Percentiles rank a stretch among this genome's conserved stretches.
Conservation (phyloP, 2,797 vertebrate genomes). For the Somateria mollissima region DNA sequence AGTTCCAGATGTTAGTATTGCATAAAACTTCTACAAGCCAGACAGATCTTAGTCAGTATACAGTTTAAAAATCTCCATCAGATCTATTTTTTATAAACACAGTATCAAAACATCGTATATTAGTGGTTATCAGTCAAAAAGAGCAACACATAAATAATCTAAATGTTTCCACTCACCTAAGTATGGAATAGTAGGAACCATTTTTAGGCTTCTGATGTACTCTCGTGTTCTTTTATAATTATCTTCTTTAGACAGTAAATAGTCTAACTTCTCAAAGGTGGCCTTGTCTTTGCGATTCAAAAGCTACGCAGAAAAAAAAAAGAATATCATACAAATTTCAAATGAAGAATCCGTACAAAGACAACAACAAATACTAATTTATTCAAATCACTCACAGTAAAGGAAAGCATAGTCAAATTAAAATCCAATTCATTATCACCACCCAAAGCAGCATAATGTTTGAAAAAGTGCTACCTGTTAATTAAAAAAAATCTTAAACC, state of each 20-base stretch:
- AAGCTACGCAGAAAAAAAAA: constrained; percentile 78
- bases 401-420: neutral
- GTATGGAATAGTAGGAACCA: constrained; percentile 94
- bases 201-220: constrained; percentile 91
- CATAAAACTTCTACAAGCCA: neutral
- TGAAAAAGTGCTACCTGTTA: neutral
- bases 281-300: constrained; percentile 94
- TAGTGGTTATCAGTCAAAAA: neutral
- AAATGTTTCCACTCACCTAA: constrained; percentile 82
- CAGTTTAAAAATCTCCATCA: neutral
- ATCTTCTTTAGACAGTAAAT: constrained; percentile 93
- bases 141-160: neutral
- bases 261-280: constrained; percentile 94
- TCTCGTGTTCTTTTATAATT: constrained; percentile 94
- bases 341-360: neutral
- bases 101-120: neutral
- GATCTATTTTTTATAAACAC: neutral
- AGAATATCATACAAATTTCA: neutral
- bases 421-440: neutral
- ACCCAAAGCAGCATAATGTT: neutral
- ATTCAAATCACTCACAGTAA: neutral
- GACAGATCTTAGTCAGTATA: neutral
- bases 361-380: neutral
- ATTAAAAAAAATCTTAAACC: neutral
- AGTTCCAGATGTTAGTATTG: neutral